Percentiles rank a stretch among this genome's conserved stretches.
phyloP scores from a whole-genome alignment of 2,797 vertebrate species.

The Urocyon cinereoargenteus region DNA sequence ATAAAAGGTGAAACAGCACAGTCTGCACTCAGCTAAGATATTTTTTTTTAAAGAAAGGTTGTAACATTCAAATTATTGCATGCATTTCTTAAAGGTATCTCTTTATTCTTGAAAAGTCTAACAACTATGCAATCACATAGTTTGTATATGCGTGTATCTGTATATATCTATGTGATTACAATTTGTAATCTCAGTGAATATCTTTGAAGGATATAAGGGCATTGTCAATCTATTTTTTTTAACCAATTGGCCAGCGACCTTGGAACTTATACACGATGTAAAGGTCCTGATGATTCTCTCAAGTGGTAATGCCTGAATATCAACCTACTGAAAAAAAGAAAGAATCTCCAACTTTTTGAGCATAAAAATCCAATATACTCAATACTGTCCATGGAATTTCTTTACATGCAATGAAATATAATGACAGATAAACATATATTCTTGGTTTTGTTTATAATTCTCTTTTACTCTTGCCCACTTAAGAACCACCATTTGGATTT shows the following conservation, averaged over 20 bases:
- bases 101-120: slow-evolving; percentile 2
- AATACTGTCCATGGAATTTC: neutral
- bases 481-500: neutral
- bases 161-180: neutral
- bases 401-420: slow-evolving; percentile 20
- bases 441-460: neutral
- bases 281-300: neutral
- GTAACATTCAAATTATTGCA: slow-evolving; percentile 34
- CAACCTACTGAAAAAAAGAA: neutral
- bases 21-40: slow-evolving; percentile 28
- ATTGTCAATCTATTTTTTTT: neutral
- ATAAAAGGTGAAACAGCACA: slow-evolving; percentile 74
- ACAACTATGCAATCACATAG: neutral
- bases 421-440: neutral
- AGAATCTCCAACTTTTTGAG: neutral
- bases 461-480: neutral
- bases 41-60: neutral
- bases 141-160: neutral
- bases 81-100: neutral
- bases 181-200: neutral
- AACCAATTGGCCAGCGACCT: neutral
- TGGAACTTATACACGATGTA: neutral
- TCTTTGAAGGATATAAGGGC: neutral
- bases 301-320: neutral
- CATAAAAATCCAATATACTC: neutral